phyloP scores from a whole-genome alignment of 1,140 invertebrate species.

The Cardiocondyla obscurior region DNA sequence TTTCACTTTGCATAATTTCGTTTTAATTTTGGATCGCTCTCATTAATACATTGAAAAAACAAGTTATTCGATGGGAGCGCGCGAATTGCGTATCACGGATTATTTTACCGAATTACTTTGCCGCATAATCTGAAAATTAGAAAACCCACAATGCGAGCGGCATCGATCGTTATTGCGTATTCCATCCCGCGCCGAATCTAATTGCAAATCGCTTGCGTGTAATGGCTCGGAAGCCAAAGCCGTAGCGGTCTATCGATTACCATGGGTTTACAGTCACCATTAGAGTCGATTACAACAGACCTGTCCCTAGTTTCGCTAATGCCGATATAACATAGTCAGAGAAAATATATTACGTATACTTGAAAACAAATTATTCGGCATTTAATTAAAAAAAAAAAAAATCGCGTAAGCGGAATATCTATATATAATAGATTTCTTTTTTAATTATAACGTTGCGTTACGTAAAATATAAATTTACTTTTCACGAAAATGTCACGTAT shows the following conservation, averaged over 20 bases:
- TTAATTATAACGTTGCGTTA: background rate
- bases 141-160: slow-evolving; percentile 37
- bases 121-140: slow-evolving; percentile 28
- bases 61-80: background rate
- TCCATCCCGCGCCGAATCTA: slow-evolving; percentile 46
- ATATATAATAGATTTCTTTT: background rate
- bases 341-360: slow-evolving; percentile 13
- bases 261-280: slow-evolving; percentile 67
- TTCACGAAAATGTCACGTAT: background rate
- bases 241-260: slow-evolving; percentile 68
- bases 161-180: slow-evolving; percentile 41
- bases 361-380: background rate
- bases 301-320: slow-evolving; percentile 5
- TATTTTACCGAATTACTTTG: background rate
- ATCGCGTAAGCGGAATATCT: too few relatives aligned
- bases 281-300: slow-evolving; percentile 60
- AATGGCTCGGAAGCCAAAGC: slow-evolving; percentile 50
- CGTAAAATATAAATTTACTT: background rate
- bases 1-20: background rate
- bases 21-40: background rate
- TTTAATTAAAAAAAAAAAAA: too few relatives aligned
- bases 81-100: background rate
- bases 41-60: background rate
- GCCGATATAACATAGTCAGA: background rate
- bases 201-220: slow-evolving; percentile 67